phyloP scores from a whole-genome alignment of 2,797 vertebrate genomes.

The Sebastes melanostomus region DNA sequence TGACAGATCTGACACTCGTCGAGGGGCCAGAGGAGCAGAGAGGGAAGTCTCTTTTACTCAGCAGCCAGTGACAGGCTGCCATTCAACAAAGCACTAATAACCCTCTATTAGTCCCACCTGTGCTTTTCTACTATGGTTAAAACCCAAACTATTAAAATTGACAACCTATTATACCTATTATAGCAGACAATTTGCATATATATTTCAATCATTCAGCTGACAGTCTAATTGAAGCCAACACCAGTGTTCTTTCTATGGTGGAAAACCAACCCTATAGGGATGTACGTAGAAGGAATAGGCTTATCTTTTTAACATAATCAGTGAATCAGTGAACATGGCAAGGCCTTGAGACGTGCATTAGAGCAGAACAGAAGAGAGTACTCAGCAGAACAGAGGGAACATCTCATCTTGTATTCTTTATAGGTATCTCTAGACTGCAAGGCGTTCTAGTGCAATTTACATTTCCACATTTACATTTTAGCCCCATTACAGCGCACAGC shows the following conservation, averaged over 20 bases:
- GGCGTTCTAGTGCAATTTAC: constrained; percentile 44
- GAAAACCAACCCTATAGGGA: not conserved
- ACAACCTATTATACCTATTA: constrained; percentile 9
- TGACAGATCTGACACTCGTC: not conserved
- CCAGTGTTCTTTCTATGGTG: not conserved
- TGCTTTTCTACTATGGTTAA: constrained; percentile 1
- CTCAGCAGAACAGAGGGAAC: constrained; percentile 34
- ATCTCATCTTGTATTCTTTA: constrained; percentile 47
- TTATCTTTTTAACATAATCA: constrained; percentile 40
- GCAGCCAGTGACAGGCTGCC: constrained; percentile 14
- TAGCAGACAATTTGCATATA: constrained; percentile 13
- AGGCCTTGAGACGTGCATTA: constrained; percentile 47
- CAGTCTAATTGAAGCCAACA: constrained; percentile 41
- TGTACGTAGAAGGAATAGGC: not conserved
- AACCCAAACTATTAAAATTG: constrained; percentile 12
- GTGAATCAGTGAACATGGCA: constrained; percentile 27
- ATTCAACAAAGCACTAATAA: constrained; percentile 21
- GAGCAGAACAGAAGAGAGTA: constrained; percentile 17
- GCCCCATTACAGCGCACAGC: constrained; percentile 25
- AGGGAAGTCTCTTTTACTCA: not conserved
- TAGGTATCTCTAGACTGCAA: constrained; percentile 24
- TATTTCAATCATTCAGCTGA: constrained; percentile 35
- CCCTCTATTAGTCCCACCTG: not conserved
- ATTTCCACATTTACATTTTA: constrained; percentile 57
- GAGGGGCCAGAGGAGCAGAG: not conserved